phyloP scores from a whole-genome alignment of 2,888 invertebrate species.

The Monoplex corrugatus region DNA sequence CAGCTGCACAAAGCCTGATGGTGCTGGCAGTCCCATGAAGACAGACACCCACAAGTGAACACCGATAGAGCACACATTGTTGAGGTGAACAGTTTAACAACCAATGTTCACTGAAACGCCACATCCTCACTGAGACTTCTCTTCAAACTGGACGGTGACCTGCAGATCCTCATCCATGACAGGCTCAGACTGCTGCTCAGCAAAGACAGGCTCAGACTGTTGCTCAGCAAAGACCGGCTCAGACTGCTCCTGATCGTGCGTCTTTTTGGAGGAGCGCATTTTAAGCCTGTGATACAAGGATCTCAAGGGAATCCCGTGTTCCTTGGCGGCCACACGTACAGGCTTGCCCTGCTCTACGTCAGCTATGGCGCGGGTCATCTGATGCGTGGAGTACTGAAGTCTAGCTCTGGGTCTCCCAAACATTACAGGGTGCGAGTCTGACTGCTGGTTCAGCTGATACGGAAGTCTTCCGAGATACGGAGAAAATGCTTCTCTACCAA shows the following conservation, averaged over 20 bases:
- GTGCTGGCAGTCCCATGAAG: no score
- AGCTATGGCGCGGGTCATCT: conserved; percentile 40
- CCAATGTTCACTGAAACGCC: no score
- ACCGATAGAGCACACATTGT: no score
- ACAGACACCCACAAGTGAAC: no score
- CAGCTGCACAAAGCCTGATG: not conserved
- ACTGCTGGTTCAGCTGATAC: not conserved
- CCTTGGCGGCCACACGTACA: conserved; percentile 36
- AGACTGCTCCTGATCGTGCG: not conserved
- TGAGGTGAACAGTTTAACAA: no score
- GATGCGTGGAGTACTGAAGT: conserved; percentile 26
- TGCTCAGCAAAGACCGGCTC: not conserved
- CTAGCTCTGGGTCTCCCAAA: conserved; percentile 6
- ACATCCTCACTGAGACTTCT: not conserved
- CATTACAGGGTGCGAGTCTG: not conserved
- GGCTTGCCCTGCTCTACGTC: conserved; percentile 39
- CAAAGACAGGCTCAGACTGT: not conserved
- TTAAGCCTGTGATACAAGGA: conserved; percentile 50
- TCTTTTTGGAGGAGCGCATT: conserved; percentile 12
- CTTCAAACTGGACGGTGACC: not conserved
- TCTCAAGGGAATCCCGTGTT: conserved; percentile 43
- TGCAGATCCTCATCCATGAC: not conserved
- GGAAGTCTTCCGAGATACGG: not conserved
- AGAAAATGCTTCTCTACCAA: not conserved
- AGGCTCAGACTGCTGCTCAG: not conserved